A percentile compares a stretch with the other conserved stretches of the same genome.
Evolutionary conservation across 2,797 vertebrate species (phyloP).

Genomic region (Agapornis canus): DNA sequence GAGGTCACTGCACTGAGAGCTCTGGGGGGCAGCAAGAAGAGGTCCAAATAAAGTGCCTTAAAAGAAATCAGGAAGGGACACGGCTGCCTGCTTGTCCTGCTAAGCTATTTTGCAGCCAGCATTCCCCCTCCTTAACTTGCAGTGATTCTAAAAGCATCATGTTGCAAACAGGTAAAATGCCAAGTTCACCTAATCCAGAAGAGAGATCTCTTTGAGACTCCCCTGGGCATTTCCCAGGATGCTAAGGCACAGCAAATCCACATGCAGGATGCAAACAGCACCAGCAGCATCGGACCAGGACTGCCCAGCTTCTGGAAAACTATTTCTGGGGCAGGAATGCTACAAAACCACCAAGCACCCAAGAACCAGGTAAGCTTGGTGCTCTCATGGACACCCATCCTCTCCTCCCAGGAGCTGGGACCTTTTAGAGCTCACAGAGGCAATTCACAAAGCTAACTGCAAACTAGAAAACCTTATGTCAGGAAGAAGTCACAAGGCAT

Average conservation of each 20-base stretch:
- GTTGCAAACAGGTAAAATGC: background rate
- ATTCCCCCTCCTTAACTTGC: background rate
- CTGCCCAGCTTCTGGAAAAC: background rate
- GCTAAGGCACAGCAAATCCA: background rate
- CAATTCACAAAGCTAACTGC: background rate
- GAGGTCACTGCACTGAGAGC: background rate
- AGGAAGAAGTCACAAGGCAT: slow-evolving; percentile 45
- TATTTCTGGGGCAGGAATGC: background rate
- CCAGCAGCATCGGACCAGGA: accelerated
- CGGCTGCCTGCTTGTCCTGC: background rate
- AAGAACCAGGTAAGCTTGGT: background rate
- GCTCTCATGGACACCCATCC: background rate
- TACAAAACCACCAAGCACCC: background rate
- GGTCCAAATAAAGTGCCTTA: too few relatives aligned
- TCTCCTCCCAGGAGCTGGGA: background rate
- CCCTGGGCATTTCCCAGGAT: background rate
- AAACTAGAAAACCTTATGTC: slow-evolving; percentile 57
- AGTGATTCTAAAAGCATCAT: background rate
- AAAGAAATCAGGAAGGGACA: background rate
- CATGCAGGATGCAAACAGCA: accelerated
- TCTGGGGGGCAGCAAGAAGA: background rate
- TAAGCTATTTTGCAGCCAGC: background rate
- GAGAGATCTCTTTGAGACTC: background rate
- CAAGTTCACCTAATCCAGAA: background rate
- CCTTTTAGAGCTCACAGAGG: background rate